These are phyloP conservation scores for Aegithalos caudatus DNA, from an alignment of 2,113 vertebrate genomes.

Conservation along the genomic window DNA sequence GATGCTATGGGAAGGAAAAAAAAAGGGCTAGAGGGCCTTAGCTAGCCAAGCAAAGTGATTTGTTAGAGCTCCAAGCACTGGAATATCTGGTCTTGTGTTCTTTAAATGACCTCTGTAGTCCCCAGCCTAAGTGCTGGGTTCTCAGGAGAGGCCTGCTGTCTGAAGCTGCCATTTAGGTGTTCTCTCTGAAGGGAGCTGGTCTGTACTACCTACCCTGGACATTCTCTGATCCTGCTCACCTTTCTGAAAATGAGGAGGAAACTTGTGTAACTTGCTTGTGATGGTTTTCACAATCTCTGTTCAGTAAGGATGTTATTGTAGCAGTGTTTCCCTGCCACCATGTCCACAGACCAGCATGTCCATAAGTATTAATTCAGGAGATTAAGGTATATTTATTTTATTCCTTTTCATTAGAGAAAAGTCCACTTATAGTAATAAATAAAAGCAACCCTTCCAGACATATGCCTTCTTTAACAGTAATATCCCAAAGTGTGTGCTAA, in stretches of 20 bases:
- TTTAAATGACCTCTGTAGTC: background rate
- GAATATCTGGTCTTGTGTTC: background rate
- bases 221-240: background rate
- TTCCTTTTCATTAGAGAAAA: background rate
- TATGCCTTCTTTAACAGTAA: background rate
- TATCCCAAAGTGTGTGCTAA: constrained; percentile 29
- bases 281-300: background rate
- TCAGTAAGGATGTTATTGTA: background rate
- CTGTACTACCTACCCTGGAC: background rate
- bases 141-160: background rate
- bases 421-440: constrained; percentile 6
- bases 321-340: background rate
- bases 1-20: background rate
- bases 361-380: background rate
- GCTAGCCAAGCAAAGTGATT: background rate
- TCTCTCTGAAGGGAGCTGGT: background rate
- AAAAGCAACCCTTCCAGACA: background rate
- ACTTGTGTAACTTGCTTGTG: background rate
- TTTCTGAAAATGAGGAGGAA: background rate
- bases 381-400: background rate
- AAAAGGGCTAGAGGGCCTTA: background rate
- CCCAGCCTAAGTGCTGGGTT: background rate
- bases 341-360: background rate
- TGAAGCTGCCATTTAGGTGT: background rate
- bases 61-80: background rate